Evolutionary conservation across 2,888 invertebrate species (phyloP).

Genomic region (Habroteleia sp.): DNA sequence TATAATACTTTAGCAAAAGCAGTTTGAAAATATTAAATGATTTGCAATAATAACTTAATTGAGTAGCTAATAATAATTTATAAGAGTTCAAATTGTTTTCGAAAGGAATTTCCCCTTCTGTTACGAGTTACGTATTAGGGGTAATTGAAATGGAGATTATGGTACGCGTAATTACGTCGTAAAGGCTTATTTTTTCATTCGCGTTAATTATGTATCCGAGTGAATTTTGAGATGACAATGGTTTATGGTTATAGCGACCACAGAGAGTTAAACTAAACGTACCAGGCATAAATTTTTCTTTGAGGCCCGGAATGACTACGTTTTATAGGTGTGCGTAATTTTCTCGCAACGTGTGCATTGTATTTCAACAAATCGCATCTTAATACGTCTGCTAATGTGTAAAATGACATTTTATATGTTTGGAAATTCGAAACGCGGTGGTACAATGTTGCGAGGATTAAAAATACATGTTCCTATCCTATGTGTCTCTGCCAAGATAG

Average conservation of each 20-base stretch:
- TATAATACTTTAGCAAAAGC: not conserved
- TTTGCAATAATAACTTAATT: constrained; percentile 43
- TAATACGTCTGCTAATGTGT: constrained; percentile 33
- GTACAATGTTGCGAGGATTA: not conserved
- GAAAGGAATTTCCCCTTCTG: constrained; percentile 24
- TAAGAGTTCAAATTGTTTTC: constrained; percentile 10
- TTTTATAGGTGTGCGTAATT: constrained; percentile 40
- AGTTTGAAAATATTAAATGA: not conserved
- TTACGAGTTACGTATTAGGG: constrained; percentile 37
- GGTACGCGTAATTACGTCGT: constrained; percentile 44
- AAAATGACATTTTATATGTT: too few relatives aligned
- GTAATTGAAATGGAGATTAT: constrained; percentile 55
- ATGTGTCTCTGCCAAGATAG: too few relatives aligned
- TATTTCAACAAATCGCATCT: constrained; percentile 24
- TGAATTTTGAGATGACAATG: constrained; percentile 58
- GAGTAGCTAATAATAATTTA: constrained; percentile 25
- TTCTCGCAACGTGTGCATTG: constrained; percentile 14
- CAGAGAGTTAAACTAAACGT: constrained; percentile 40
- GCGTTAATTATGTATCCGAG: constrained; percentile 51
- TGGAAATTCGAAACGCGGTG: not conserved
- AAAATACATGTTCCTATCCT: too few relatives aligned
- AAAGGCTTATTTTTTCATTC: constrained; percentile 32
- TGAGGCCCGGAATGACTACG: constrained; percentile 29
- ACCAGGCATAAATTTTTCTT: constrained; percentile 41
- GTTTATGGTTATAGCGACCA: constrained; percentile 56